Percentiles rank a stretch among this genome's conserved stretches.
phyloP scores from a whole-genome alignment of 2,797 vertebrate genomes.

The Sphaeramia orbicularis region DNA sequence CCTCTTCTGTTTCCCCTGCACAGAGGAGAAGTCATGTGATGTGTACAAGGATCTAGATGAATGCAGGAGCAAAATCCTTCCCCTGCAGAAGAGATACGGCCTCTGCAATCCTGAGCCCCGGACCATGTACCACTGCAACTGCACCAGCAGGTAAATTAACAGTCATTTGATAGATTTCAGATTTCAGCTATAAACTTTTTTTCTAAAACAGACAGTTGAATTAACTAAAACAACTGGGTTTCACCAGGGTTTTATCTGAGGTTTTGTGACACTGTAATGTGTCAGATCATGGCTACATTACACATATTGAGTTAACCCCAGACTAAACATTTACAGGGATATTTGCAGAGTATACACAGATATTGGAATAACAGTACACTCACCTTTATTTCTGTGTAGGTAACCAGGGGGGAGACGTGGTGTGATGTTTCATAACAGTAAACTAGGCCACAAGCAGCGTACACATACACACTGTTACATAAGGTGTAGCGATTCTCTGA shows the following conservation, averaged over 20 bases:
- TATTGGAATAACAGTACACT: conserved; percentile 6
- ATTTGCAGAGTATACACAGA: background rate
- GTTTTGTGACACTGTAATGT: background rate
- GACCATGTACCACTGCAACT: conserved; percentile 90
- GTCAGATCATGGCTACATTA: background rate
- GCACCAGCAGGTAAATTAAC: conserved; percentile 82
- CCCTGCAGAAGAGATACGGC: conserved; percentile 81
- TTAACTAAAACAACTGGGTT: no score
- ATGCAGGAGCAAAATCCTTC: conserved; percentile 83
- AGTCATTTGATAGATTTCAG: background rate
- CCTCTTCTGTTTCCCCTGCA: background rate
- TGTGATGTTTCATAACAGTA: conserved; percentile 28
- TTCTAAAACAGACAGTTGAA: no score
- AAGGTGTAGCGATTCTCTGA: background rate
- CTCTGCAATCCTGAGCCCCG: conserved; percentile 75
- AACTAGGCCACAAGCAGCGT: conserved; percentile 28
- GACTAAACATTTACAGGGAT: conserved; percentile 19
- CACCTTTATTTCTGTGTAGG: conserved; percentile 14
- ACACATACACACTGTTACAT: conserved; percentile 29
- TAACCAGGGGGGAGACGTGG: background rate
- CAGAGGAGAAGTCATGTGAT: conserved; percentile 74
- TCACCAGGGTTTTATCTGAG: background rate
- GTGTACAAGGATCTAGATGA: conserved; percentile 80
- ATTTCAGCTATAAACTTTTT: no score
- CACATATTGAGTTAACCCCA: background rate